A percentile compares a stretch with the other conserved stretches of the same genome.
Conservation (phyloP, 2,797 vertebrate species). For the Chanos chanos region DNA sequence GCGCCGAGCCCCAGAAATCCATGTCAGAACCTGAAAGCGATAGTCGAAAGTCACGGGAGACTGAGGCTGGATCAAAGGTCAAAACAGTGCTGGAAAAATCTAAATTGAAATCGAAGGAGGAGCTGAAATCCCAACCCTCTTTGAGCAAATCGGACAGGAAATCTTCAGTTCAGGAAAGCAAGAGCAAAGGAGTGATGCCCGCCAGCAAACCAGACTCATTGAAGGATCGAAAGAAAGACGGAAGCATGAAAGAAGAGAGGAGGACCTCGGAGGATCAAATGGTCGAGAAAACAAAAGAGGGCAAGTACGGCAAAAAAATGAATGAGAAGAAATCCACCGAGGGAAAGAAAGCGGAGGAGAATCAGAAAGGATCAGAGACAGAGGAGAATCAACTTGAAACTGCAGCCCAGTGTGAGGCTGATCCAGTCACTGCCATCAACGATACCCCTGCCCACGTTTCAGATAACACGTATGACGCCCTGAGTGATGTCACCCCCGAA, state of each 20-base stretch:
- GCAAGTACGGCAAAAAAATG: constrained; percentile 56
- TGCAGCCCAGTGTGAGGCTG: too few species aligned
- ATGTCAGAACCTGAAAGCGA: constrained; percentile 74
- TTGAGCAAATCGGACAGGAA: constrained; percentile 74
- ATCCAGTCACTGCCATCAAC: constrained; percentile 19
- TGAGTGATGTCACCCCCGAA: constrained; percentile 72
- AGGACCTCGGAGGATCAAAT: constrained; percentile 69
- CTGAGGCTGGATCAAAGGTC: constrained; percentile 64
- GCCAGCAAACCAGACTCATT: constrained; percentile 52
- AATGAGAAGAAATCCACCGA: constrained; percentile 73
- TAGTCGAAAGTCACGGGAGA: constrained; percentile 64
- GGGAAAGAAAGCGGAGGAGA: constrained; percentile 63
- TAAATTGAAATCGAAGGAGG: constrained; percentile 78
- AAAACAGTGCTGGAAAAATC: constrained; percentile 71
- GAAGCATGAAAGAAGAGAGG: constrained; percentile 67
- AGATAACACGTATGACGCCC: constrained; percentile 64
- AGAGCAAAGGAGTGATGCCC: constrained; percentile 61
- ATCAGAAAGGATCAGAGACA: constrained; percentile 68
- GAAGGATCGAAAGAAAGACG: constrained; percentile 82
- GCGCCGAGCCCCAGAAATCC: constrained; percentile 63
- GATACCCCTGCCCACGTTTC: constrained; percentile 41
- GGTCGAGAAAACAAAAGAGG: constrained; percentile 54
- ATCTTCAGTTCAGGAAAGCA: constrained; percentile 66
- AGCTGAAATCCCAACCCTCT: constrained; percentile 66
- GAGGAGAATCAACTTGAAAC: too few species aligned